Base-by-base conservation (phyloP, 2,113 vertebrate species). In the Amia ocellicauda region DNA sequence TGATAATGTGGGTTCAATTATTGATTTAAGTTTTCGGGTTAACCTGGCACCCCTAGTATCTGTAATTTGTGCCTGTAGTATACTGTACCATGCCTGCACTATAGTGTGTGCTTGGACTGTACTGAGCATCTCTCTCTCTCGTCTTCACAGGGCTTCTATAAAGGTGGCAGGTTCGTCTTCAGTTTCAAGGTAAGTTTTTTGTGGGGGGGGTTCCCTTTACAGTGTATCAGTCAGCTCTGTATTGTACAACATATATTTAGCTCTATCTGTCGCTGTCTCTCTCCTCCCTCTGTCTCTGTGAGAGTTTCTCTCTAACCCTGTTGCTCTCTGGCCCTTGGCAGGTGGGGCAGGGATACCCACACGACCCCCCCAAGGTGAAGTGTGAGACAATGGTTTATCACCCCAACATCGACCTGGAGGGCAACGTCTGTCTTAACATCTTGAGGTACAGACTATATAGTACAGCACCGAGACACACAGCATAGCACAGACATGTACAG, bases 311-410 rank as follows among this genome's bases (percentile, higher is more conserved):
- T 26, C 24, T 26, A 14, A 24, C 24, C 5, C 1, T 26, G 11
- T 7, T 47, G 43, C 4, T 16, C 43, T 42, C 43, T 13, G 27
- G 16, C 63, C 1, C 27, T n/a, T 5, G 68, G 2, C 73, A 98
- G 95, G 94, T 97, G 47, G 94, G 95, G 78, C 94, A 97, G 82
- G 96, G 95, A 63, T 98, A 98, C 74, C 96, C 96, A 16, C 95
- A 98, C 53, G 96, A 98, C 76, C 95, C 94, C 3, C 96, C 96
- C 0, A 98, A 97, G 81, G 96, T 98, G 42, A 98, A 98, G 84
- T 98, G 96, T 45, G 95, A 98, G 79, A 98, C 95, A 0, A 96
- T 97, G 95, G 94, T 98, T 23, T 98, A 98, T 76, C 95, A 98
- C 76, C 96, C 95, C 73, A 98, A 98, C 88, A 98, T 98, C 76